A percentile compares a stretch with the other conserved stretches of the same genome.
Evolutionary conservation across 35 echinoderm and acorn worm species (phyloP).

Genomic region (Lytechinus variegatus): DNA sequence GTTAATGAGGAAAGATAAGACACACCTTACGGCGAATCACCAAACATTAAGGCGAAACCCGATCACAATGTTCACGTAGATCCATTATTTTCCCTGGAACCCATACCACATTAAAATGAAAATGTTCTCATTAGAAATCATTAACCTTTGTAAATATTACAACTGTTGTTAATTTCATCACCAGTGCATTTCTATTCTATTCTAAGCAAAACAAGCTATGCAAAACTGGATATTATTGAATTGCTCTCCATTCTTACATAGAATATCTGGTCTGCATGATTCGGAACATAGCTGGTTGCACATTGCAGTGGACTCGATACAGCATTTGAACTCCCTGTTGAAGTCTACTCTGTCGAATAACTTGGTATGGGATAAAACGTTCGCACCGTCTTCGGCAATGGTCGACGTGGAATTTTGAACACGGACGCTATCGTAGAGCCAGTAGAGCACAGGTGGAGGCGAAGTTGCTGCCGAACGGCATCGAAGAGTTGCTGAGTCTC

Average conservation of each 20-base stretch:
- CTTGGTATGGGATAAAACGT: not conserved
- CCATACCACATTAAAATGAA: too few species aligned
- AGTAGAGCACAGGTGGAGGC: conserved; percentile 26
- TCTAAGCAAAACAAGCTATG: too few species aligned
- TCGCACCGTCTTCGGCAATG: conserved; percentile 6
- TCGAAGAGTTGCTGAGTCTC: conserved; percentile 30
- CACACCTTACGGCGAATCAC: too few species aligned
- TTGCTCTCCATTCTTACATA: not conserved
- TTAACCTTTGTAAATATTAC: too few species aligned
- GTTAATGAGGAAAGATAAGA: too few species aligned
- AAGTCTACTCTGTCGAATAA: not conserved
- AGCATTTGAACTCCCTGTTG: conserved; percentile 29
- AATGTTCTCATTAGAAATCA: too few species aligned
- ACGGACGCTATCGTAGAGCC: not conserved
- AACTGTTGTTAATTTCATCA: not conserved
- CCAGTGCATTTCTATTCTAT: not conserved
- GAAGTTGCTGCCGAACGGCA: conserved; percentile 47
- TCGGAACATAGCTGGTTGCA: conserved; percentile 24
- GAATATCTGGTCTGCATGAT: conserved; percentile 15
- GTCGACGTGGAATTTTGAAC: not conserved
- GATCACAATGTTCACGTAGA: too few species aligned
- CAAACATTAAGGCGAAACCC: too few species aligned
- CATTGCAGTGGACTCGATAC: conserved; percentile 35
- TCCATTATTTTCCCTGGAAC: too few species aligned
- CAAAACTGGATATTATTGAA: too few species aligned